Percentiles rank a stretch among this genome's conserved stretches.
These are phyloP conservation scores for Orthosia cruda DNA, from an alignment of 2,888 invertebrate species.

Conservation along the genomic window DNA sequence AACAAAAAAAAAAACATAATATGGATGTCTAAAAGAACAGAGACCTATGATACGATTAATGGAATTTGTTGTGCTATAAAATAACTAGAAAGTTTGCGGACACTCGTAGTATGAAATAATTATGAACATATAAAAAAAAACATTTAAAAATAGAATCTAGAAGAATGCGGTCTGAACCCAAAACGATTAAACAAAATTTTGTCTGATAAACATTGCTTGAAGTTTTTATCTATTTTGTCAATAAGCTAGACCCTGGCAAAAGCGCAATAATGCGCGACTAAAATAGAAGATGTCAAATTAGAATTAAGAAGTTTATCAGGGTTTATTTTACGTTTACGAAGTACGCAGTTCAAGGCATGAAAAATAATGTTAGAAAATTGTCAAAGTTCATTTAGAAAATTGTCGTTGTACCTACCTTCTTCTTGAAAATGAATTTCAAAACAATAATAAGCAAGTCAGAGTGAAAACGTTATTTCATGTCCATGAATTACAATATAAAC, in stretches of 20 bases:
- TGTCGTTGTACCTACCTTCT: not conserved
- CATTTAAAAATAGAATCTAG: not conserved
- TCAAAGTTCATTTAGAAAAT: not conserved
- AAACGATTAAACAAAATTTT: constrained; percentile 2
- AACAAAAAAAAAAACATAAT: too few species aligned
- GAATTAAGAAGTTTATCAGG: constrained; percentile 17
- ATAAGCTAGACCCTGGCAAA: constrained; percentile 3
- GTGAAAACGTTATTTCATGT: not conserved
- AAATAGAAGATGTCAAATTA: constrained; percentile 26
- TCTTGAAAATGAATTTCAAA: not conserved
- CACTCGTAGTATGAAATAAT: too few species aligned
- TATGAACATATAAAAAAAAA: not conserved
- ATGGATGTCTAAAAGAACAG: not conserved
- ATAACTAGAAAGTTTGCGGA: not conserved
- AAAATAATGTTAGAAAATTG: not conserved
- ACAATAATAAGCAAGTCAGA: constrained; percentile 6
- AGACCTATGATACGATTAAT: too few species aligned
- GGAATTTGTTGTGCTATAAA: not conserved
- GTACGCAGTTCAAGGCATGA: not conserved
- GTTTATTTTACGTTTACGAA: not conserved
- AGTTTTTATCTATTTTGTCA: constrained; percentile 20
- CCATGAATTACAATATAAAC: not conserved
- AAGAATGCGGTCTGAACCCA: not conserved
- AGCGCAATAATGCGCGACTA: constrained; percentile 5
- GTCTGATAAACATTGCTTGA: not conserved